Base-by-base conservation (phyloP, 1,140 invertebrate genomes). In the Ips typographus region DNA sequence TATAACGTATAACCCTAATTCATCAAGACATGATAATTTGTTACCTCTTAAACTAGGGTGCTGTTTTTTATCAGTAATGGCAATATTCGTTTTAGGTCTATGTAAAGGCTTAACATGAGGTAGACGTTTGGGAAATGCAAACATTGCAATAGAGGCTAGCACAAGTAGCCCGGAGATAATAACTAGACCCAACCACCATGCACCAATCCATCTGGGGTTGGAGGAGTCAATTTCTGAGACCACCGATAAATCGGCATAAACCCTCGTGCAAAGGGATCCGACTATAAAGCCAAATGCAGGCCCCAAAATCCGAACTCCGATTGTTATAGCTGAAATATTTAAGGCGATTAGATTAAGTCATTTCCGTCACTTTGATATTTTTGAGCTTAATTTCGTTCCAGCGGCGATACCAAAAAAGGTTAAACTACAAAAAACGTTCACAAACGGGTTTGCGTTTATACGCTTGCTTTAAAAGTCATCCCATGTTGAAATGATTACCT, bases 141-240 rank as follows among this genome's bases (percentile, higher is more conserved):
- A 95, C 93, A 96, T 95, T 40, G 90, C 87, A 39, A 92, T 80
- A 6, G 92, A 91, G 52, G 92, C 88, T 41, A 95, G 73, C 77
- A 94, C 85, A 72, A 96, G 84, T 71, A 92, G 84, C 0, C 86
- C 86, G 1, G 92, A 89, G 65, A 96, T 93, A 58, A 94, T 82
- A 41, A 96, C 89, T 72, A 93, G 82, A 53, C 91, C 90, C 88
- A 80, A 80, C 93, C 93, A 96, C 94, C 94, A 96, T 51, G 93
- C 94, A 37, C 94, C 93, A 38, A 96, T 89, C 94, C 94, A 96
- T 80, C 91, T 85, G 1, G 93, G 92, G 83, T 96, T 91, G n/a
- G 85, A 88, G 43, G 92, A 89, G 65, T 89, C 88, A 70, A 93
- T 91, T 71, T 88, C 88, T 3, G 92, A 90, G 78, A 91, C 86